Evolutionary conservation across 2,113 vertebrate genomes (phyloP).

Genomic region (Paraplagusia blochii): DNA sequence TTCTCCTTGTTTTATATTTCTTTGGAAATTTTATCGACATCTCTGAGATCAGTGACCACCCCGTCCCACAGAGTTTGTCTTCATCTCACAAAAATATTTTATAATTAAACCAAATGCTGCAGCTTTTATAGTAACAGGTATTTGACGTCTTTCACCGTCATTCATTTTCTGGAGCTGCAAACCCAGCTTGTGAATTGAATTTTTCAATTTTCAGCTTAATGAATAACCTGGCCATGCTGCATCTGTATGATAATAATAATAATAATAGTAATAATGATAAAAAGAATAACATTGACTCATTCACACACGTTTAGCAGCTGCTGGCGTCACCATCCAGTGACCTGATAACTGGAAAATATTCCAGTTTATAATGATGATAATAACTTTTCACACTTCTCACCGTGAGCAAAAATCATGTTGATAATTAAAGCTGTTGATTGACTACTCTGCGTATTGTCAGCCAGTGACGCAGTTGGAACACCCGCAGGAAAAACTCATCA

Average conservation of each 20-base stretch:
- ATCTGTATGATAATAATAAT: too few relatives aligned
- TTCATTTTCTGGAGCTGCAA: background rate
- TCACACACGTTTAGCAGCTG: too few relatives aligned
- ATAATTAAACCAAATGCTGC: too few relatives aligned
- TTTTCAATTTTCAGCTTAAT: too few relatives aligned
- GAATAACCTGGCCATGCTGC: too few relatives aligned
- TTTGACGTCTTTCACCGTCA: background rate
- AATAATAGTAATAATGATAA: too few relatives aligned
- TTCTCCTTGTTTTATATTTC: background rate
- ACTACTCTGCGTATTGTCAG: background rate
- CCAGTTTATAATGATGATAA: too few relatives aligned
- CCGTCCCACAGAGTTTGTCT: background rate
- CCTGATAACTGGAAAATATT: too few relatives aligned
- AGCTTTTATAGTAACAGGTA: too few relatives aligned
- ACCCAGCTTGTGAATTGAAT: background rate
- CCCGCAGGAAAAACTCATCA: background rate
- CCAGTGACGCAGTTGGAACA: background rate
- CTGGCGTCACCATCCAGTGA: background rate
- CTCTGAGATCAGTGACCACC: slow-evolving; percentile 12
- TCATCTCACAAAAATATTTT: too few relatives aligned
- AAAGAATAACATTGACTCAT: too few relatives aligned
- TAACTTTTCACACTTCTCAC: background rate
- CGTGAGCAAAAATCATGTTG: background rate
- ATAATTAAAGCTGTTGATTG: background rate
- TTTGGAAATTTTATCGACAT: slow-evolving; percentile 21